These are phyloP conservation scores for Petaurus breviceps DNA, from an alignment of 2,113 vertebrate genomes.

Conservation along the genomic window DNA sequence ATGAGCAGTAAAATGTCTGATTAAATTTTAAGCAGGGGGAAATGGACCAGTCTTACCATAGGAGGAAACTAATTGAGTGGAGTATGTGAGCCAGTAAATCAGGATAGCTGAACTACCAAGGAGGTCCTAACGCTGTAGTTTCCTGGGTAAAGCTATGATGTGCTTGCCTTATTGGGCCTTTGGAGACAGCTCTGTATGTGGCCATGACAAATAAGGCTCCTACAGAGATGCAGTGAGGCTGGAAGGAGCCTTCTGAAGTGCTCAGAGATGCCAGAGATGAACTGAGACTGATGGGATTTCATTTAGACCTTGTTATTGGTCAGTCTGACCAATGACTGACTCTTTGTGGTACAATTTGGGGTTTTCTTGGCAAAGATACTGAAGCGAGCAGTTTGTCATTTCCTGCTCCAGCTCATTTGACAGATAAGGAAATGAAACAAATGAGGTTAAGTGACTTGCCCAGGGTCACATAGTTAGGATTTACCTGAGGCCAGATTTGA, in stretches of 20 bases:
- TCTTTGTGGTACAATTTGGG: not conserved
- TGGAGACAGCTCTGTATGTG: not conserved
- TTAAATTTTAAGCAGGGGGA: constrained; percentile 85
- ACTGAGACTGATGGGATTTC: not conserved
- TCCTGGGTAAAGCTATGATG: not conserved
- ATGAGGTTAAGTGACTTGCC: not conserved
- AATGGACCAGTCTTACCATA: constrained; percentile 76
- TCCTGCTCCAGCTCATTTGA: not conserved
- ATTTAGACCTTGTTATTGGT: not conserved
- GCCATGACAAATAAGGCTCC: constrained; percentile 6
- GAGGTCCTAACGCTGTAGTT: not conserved
- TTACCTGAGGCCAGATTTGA: not conserved
- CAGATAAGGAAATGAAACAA: not conserved
- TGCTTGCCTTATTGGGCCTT: not conserved
- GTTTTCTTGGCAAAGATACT: not conserved
- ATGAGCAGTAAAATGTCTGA: constrained; percentile 87
- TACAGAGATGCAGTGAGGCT: not conserved
- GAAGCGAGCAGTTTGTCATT: not conserved
- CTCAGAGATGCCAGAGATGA: not conserved
- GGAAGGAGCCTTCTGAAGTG: not conserved
- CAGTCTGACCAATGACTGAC: not conserved
- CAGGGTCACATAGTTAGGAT: not conserved
- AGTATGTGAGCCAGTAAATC: constrained; percentile 57
- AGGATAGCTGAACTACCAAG: constrained; percentile 27
- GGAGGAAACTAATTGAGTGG: constrained; percentile 71